phyloP scores from a whole-genome alignment of 37 sponge, comb jelly and placozoan genomes.

The Geodia barretti region DNA sequence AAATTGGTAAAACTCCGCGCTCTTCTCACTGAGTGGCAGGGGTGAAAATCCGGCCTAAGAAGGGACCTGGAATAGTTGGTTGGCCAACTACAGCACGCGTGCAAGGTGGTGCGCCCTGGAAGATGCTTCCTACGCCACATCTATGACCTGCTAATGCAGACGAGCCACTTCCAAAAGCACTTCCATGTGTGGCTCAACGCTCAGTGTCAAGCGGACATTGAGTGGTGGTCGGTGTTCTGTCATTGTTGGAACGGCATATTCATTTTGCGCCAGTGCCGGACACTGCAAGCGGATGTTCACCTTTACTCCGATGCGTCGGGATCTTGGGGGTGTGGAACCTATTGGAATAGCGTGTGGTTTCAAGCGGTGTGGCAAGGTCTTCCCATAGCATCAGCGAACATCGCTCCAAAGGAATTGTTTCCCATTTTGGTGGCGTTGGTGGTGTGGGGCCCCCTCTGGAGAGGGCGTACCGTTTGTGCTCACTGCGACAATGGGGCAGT shows the following conservation, averaged over 20 bases:
- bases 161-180: too few relatives aligned
- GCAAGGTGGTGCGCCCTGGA: too few relatives aligned
- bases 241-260: constrained; percentile 17
- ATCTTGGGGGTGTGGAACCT: constrained; percentile 45
- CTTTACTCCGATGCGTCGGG: constrained; percentile 42
- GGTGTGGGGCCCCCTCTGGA: constrained; percentile 51
- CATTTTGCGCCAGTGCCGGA: too few relatives aligned
- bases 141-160: too few relatives aligned
- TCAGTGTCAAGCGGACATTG: constrained; percentile 6
- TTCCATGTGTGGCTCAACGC: not conserved
- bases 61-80: too few relatives aligned
- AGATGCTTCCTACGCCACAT: too few relatives aligned
- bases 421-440: constrained; percentile 44
- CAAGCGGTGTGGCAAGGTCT: constrained; percentile 21
- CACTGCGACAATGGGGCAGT: constrained; percentile 54
- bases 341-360: constrained; percentile 25
- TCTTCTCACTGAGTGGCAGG: too few relatives aligned
- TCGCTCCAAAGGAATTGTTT: constrained; percentile 57
- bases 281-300: not conserved
- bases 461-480: not conserved
- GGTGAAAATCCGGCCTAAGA: too few relatives aligned
- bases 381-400: not conserved
- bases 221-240: constrained; percentile 11
- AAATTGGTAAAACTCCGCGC: too few relatives aligned
- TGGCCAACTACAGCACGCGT: too few relatives aligned